Evolutionary conservation across 2,113 vertebrate species (phyloP).

Genomic region (Suncus etruscus): DNA sequence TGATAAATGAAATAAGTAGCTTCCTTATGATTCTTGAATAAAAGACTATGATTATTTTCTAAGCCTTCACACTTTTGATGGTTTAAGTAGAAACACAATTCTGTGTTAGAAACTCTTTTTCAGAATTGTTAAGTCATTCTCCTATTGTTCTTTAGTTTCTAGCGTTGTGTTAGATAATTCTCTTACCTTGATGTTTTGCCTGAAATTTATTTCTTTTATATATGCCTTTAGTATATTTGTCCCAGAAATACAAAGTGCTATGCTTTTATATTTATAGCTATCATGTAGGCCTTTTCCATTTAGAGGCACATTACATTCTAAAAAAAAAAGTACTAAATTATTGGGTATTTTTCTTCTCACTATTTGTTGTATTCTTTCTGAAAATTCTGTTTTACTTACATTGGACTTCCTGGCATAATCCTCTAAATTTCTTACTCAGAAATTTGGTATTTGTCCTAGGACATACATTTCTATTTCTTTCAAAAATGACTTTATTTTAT

Average conservation of each 20-base stretch:
- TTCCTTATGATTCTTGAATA: neutral
- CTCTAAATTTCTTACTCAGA: neutral
- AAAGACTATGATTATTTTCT: neutral
- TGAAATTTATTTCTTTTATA: neutral
- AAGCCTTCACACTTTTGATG: neutral
- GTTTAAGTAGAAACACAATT: neutral
- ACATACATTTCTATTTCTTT: neutral
- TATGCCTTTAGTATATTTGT: neutral
- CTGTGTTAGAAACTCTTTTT: neutral
- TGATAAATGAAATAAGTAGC: neutral
- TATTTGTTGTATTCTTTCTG: neutral
- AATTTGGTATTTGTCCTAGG: neutral
- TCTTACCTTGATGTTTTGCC: neutral
- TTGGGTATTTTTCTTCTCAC: neutral
- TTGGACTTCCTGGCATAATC: neutral
- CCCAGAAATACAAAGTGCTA: neutral
- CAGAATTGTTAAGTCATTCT: neutral
- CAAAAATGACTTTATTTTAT: neutral
- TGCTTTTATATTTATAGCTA: neutral
- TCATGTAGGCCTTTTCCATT: slow-evolving; percentile 2
- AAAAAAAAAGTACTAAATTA: neutral
- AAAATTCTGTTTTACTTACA: neutral
- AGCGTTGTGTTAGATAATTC: neutral
- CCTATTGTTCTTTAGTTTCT: neutral
- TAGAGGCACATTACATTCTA: neutral